Evolutionary conservation across 2,113 vertebrate genomes (phyloP), one percentile per base, ranked within the genome.

Genomic region (Nothoprocta pentlandii): DNA sequence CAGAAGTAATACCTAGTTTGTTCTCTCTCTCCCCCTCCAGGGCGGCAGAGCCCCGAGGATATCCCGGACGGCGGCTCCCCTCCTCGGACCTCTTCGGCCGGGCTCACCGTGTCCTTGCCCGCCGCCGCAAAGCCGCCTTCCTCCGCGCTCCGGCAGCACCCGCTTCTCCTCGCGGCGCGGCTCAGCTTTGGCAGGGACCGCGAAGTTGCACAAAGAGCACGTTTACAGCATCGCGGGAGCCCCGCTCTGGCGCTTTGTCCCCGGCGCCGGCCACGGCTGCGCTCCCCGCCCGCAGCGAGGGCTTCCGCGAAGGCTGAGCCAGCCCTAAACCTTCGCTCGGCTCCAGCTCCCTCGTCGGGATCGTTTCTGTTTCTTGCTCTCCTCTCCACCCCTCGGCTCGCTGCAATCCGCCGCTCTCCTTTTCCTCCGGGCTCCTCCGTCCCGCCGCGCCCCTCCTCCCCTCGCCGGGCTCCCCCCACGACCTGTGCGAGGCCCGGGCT

Each of bases 181-280:
- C 61, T 93, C 86, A 42, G 78, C 21, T 63, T 59, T 30, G 54
- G 58, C 66, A 53, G 90, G 19, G 89, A 39, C 42, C 77, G 70
- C 32, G 91, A 95, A 95, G 91, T 85, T 91, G 87, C 66, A 91
- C 85, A 91, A 97, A 94, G 95, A 39, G 26, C 74, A 17, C 89
- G 77, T 84, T 39, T 16, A 19, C 80, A 85, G 54, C 84, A 80
- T 74, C 81, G 67, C 71, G 30, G n/a, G 5, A 71, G 84, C 75
- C 80, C 21, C 39, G n/a, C 63, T 47, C 66, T 71, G 8, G 58
- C 23, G 63, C 96, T 95, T 96, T 93, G 89, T 93, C 71, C 63
- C 36, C 54, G 22, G 80, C 58, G 36, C 25, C 17, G 20, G 67
- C 32, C 47, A 56, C 84, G 63, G 77, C 62, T n/a, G n/a, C 59